Evolutionary conservation across 2,888 invertebrate species (phyloP), one percentile per base, ranked within the genome.

Genomic region (Gisinianus flammeolus): DNA sequence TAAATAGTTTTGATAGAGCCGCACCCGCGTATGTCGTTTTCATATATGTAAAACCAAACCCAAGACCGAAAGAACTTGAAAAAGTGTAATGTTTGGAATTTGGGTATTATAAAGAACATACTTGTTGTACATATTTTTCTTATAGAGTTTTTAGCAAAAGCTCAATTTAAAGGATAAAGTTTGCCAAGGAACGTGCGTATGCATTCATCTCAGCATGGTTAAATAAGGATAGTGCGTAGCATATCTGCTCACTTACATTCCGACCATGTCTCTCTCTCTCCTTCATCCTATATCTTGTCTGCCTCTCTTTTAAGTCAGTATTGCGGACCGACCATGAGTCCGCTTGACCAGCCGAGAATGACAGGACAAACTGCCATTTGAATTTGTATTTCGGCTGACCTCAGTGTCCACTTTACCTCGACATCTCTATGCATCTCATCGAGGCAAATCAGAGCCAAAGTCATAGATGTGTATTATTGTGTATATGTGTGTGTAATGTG

Each of bases 371-470:
- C 75, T 79, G 44, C 52, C 22, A 66, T 69, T 71, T 71, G 52
- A 72, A 73, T 74, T 64, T 30, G 31, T 67, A 74, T 3, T 62
- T 33, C 44, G 35, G 16, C 35, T 81, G 81, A 81, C 81, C 81
- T 81, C 81, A 79, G 81, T 79, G 79, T 81, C 81, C 79, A 81
- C 68, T 62, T 77, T 76, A 79, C 70, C 81, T 79, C 77, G 69
- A 76, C 78, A 78, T 78, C 69, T 58, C 69, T 71, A 28, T 62
- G 35, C 62, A 66, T 64, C 62, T 24, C 76, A 30, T 76, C 70
- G 69, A 69, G 58, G 58, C 69, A 33, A 69, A 69, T 68, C 62
- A 33, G 62, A 73, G 62, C 58, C 62, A 33, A 73, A 73, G 73
- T 62, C 73, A 73, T 54, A 69, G 56, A 22, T 30, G 58, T 26